Conservation (phyloP, 2,113 vertebrate species). For the Asarcornis scutulata region DNA sequence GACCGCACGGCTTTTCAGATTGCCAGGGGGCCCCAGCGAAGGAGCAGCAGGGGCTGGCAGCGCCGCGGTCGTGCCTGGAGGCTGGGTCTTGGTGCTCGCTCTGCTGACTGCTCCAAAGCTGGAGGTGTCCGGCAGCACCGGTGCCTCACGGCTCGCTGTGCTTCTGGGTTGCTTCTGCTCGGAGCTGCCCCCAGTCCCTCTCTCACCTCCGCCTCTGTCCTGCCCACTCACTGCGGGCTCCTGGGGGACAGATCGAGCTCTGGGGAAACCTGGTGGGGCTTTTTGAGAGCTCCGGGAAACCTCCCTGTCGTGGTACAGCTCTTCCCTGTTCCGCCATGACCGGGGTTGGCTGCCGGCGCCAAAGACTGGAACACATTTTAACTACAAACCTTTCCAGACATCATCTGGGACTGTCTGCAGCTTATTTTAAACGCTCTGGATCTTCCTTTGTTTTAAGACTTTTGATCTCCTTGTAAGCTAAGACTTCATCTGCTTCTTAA, state of each 20-base stretch:
- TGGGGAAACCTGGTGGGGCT: background rate
- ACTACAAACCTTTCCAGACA: background rate
- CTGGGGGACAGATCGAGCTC: background rate
- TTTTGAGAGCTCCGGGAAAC: background rate
- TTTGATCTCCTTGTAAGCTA: background rate
- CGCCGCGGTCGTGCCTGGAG: rapidly evolving
- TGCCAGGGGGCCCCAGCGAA: background rate
- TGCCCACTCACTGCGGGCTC: background rate
- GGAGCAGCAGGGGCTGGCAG: background rate
- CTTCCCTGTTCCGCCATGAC: rapidly evolving
- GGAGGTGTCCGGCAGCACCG: background rate
- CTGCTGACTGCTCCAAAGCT: background rate
- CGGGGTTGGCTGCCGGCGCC: rapidly evolving
- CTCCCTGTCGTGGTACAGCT: background rate
- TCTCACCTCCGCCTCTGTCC: rapidly evolving
- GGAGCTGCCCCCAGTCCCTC: no score
- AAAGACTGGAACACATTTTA: background rate
- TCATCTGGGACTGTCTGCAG: background rate
- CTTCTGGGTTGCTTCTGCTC: background rate
- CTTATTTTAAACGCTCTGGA: background rate
- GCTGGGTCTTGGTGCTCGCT: background rate
- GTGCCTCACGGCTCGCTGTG: background rate
- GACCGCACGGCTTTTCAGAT: background rate
- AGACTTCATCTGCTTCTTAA: background rate
- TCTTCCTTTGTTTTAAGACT: background rate